Base-by-base conservation (phyloP, 2,113 vertebrate genomes). In the Delphinus delphis region DNA sequence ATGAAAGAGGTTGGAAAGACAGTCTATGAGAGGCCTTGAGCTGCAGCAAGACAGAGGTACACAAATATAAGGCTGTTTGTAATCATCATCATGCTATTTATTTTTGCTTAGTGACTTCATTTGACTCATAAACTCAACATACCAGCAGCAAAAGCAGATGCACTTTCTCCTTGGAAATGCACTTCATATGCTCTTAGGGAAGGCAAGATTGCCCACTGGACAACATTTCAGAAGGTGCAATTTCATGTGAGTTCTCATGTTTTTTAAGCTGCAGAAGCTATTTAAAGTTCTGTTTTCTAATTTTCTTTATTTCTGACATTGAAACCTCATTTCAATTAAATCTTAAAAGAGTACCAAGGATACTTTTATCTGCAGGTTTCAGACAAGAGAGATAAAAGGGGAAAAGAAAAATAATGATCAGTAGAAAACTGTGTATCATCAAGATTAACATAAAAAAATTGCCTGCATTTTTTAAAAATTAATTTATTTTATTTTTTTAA, bases 311-410 rank as follows among this genome's bases (percentile, higher is more conserved):
- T 68, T 88, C n/a, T 86, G 33, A 62, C 33, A 76, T 9, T 95
- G 13, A 55, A 88, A 65, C 1, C 20, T 86, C 21, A 60, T 91
- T 97, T 80, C 36, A 84, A 44, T 93, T 93, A 92, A 90, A 88
- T 70, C 6, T 58, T 65, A 28, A 91, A 91, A 73, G 5, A 76
- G 2, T 4, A 85, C 6, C 3, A 87, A 44, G 4, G 1, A 50
- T 76, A 44, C 14, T 81, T 77, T 73, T 71, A 93, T 60, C 47
- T 65, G 17, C 10, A 85, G 58, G 2, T 95, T 96, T 92, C 13
- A 95, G 26, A 67, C 44, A 79, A 89, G 18, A 71, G 1, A 17
- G 65, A 73, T 63, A 58, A 95, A 92, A 74, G 2, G 1, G 8
- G 14, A 53, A 85, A 79, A 83, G 26, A 89, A 84, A 94, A 84